These are phyloP conservation scores for Pelmatolapia mariae DNA, from an alignment of 2,113 vertebrate genomes.

Conservation along the genomic window DNA sequence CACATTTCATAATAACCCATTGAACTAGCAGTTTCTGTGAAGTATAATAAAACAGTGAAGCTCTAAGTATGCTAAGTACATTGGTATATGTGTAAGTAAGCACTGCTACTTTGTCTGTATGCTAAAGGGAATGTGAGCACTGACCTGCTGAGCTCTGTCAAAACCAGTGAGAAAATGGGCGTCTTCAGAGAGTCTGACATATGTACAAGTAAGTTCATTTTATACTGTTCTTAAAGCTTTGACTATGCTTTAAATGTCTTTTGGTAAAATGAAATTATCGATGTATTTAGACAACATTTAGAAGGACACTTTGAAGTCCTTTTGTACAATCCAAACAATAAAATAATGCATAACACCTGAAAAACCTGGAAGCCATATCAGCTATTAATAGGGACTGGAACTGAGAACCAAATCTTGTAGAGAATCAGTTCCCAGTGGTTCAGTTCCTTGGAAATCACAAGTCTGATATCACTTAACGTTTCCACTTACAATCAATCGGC, in stretches of 20 bases:
- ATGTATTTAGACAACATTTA: background rate
- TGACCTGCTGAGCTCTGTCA: conserved; percentile 48
- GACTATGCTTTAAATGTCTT: background rate
- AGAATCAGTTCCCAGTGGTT: background rate
- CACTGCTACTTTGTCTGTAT: background rate
- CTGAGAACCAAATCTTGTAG: background rate
- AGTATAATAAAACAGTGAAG: background rate
- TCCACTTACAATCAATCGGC: background rate
- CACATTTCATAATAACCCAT: background rate
- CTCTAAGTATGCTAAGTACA: background rate
- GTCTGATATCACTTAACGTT: background rate
- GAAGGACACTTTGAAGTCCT: background rate
- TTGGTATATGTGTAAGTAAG: background rate
- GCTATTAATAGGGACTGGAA: background rate
- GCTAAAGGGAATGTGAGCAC: conserved; percentile 52
- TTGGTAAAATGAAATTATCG: background rate
- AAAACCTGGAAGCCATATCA: background rate
- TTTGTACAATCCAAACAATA: background rate
- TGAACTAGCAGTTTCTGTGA: background rate
- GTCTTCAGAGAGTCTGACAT: conserved; percentile 29
- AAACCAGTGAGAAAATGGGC: conserved; percentile 63
- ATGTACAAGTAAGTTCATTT: conserved; percentile 60
- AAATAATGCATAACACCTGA: background rate
- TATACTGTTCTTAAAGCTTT: background rate
- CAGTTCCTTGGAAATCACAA: background rate